Evolutionary conservation across 2,888 invertebrate species (phyloP).

Genomic region (Hirtodrosophila cameraria): DNA sequence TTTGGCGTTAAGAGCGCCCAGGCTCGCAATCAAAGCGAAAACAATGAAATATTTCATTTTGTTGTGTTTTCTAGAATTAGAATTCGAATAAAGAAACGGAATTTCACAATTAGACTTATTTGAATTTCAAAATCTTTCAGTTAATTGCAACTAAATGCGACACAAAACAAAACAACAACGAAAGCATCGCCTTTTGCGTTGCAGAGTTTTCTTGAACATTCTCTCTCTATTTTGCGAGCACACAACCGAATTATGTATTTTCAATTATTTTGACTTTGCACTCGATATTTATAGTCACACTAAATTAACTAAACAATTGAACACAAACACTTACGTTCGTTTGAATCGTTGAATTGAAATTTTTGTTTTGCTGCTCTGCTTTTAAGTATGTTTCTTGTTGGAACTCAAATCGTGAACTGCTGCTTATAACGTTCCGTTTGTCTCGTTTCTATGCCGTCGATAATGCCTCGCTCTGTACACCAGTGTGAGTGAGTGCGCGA

Average conservation of each 20-base stretch:
- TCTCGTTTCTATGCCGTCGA: constrained; percentile 75
- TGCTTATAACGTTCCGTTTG: constrained; percentile 77
- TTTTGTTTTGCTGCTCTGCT: constrained; percentile 37
- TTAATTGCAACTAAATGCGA: neutral
- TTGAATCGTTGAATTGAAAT: constrained; percentile 26
- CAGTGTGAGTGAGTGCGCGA: constrained; percentile 35
- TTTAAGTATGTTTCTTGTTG: constrained; percentile 52
- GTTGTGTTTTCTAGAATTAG: constrained; percentile 40
- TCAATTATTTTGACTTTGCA: constrained; percentile 3
- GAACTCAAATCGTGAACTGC: constrained; percentile 75
- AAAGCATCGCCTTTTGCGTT: constrained; percentile 48
- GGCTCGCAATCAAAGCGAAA: constrained; percentile 84
- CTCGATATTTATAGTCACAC: neutral
- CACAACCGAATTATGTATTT: constrained; percentile 1
- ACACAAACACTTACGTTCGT: constrained; percentile 52
- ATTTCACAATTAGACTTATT: constrained; percentile 65
- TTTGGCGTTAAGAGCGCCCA: constrained; percentile 82
- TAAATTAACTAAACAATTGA: constrained; percentile 36
- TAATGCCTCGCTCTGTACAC: constrained; percentile 42
- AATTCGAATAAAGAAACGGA: constrained; percentile 13
- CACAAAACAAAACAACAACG: constrained; percentile 10
- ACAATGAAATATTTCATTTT: constrained; percentile 86
- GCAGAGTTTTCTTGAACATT: constrained; percentile 63
- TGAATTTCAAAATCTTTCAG: constrained; percentile 18
- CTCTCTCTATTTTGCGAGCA: constrained; percentile 15